Base-by-base conservation (phyloP, 2,113 vertebrate species). In the Actenoides lindsayi region DNA sequence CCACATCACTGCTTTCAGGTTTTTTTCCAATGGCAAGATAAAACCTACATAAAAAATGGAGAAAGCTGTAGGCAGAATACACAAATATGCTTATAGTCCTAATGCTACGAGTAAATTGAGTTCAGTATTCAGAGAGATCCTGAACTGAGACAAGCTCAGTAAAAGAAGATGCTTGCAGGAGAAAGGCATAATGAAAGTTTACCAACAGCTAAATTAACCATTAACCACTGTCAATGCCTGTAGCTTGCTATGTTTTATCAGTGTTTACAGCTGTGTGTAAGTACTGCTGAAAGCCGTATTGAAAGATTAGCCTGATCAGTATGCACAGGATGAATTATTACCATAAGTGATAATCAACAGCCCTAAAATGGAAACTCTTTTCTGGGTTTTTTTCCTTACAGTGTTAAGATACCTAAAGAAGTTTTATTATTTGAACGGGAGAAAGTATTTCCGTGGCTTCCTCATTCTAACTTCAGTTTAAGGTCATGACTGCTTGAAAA, bases 151-250 rank as follows among this genome's bases (percentile, higher is more conserved):
- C 16, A 88, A 85, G 60, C 76, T 84, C 39, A 51, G 63, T 74
- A 70, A 68, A 96, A 94, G 71, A 95, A 92, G 85, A 94, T 70
- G 80, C 59, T 90, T 54, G 51, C 76, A 90, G 83, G 89, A 95
- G 86, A 93, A 95, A 89, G 80, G 56, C 76, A 54, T 94, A 94
- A 95, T 94, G 91, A 67, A 96, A 96, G 95, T 97, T 95, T 97
- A 95, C 95, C 91, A 94, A 94, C 95, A 96, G 89, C 93, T 92
- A 95, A 96, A 97, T 97, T 96, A 95, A 89, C 73, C 91, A 97
- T 96, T 94, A 95, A 93, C 86, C 82, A 90, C 91, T 92, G 93
- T 91, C 93, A 96, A 92, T 86, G 95, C 79, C 80, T 94, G 89
- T 56, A 94, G 93, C 68, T 94, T 68, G 54, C 80, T 24, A 57